Evolutionary conservation across 2,797 vertebrate species (phyloP).

Genomic region (Alca torda): DNA sequence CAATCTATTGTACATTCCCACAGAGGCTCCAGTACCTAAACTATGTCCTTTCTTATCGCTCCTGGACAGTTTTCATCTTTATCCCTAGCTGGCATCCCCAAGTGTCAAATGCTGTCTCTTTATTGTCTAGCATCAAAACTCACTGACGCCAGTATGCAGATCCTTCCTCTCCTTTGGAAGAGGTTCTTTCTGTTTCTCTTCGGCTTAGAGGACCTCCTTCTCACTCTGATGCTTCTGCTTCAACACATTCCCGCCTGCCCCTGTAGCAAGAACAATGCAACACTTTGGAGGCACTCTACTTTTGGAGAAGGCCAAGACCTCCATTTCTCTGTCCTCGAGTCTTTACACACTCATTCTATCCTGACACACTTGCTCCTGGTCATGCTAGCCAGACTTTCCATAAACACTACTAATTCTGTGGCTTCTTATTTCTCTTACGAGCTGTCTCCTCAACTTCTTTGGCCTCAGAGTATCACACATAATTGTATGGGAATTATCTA

Average conservation of each 20-base stretch:
- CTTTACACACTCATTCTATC: background rate
- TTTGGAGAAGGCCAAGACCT: background rate
- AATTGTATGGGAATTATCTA: background rate
- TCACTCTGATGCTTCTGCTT: background rate
- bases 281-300: background rate
- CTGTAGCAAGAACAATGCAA: background rate
- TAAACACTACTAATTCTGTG: background rate
- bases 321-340: background rate
- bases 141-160: background rate
- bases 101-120: background rate
- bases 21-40: background rate
- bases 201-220: background rate
- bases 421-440: background rate
- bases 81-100: background rate
- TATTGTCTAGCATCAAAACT: background rate
- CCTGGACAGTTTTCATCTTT: background rate
- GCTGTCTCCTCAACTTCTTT: background rate
- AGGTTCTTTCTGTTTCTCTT: background rate
- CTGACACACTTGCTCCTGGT: background rate
- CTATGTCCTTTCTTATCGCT: background rate
- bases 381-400: background rate
- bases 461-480: background rate
- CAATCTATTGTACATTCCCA: background rate
- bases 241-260: background rate
- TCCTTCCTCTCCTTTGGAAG: background rate